phyloP scores from a whole-genome alignment of 2,888 invertebrate genomes.

The Hofmannophila pseudospretella region DNA sequence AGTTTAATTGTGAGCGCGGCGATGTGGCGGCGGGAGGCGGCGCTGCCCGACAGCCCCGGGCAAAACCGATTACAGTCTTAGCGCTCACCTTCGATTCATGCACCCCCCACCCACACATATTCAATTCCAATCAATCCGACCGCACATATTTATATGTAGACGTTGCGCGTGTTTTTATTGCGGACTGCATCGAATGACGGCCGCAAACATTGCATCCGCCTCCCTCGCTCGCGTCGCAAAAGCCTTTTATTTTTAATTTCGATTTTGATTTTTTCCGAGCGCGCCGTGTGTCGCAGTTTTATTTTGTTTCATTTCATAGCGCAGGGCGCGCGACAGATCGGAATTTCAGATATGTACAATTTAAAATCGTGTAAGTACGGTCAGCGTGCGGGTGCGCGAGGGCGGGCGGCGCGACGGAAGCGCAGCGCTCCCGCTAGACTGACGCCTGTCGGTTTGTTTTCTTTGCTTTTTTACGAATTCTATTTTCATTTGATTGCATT shows the following conservation, averaged over 20 bases:
- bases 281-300: conserved; percentile 67
- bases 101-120: conserved; percentile 60
- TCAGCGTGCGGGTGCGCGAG: conserved; percentile 42
- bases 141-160: conserved; percentile 73
- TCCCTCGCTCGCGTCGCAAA: conserved; percentile 60
- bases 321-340: conserved; percentile 76
- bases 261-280: conserved; percentile 76
- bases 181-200: conserved; percentile 72
- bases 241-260: conserved; percentile 76
- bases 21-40: conserved; percentile 5
- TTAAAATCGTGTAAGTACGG: conserved; percentile 79
- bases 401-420: conserved; percentile 31
- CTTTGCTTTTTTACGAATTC: conserved; percentile 75
- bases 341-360: conserved; percentile 79
- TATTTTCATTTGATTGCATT: conserved; percentile 79
- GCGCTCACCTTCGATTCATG: conserved; percentile 74
- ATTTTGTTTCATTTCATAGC: conserved; percentile 79
- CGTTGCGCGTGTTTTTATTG: conserved; percentile 71
- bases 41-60: conserved; percentile 45
- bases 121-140: conserved; percentile 77
- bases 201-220: conserved; percentile 73
- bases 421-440: conserved; percentile 60
- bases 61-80: conserved; percentile 78
- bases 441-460: conserved; percentile 77
- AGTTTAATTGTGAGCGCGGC: conserved; percentile 73